Evolutionary conservation across 2,113 vertebrate genomes (phyloP), one percentile per base, ranked within the genome.

Genomic region (Rhizomys pruinosus): DNA sequence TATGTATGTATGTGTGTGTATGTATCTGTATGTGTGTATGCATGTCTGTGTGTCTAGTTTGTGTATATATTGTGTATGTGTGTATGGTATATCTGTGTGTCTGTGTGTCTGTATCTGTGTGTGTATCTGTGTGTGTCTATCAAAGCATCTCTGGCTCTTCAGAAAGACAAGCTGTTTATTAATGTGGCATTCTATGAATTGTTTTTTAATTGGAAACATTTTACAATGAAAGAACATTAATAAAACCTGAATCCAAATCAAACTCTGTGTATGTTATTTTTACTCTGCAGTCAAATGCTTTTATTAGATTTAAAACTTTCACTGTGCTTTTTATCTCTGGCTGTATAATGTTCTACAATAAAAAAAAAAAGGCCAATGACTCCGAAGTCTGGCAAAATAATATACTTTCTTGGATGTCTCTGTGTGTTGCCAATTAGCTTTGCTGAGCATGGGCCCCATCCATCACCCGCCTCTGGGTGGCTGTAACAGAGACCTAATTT

Each of bases 371-470:
- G 95, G 90, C 97, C 95, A 98, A 92, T 74, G 85, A 98, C 98
- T 98, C 98, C 96, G 77, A 98, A 98, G 98, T 98, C 98, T 98
- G 98, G 98, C 98, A 98, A 98, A 98, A 98, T 98, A 98, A 98
- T 98, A 98, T 95, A 98, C 98, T 98, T 98, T 98, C 98, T 98
- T 97, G 97, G 98, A 98, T 98, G 98, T 98, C 97, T 98, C 98
- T 99, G 99, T 98, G 99, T 99, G 99, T 99, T 99, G 99, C 99
- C 99, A 99, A 99, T 99, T 99, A 99, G 99, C 98, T 99, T 98
- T 98, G 99, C 99, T 98, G 99, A 99, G 99, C 99, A 98, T 98
- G 98, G 98, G 98, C 98, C 98, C 98, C 98, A 99, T 99, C 99
- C 99, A 99, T 99, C 99, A 99, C 98, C 98, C 98, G 98, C 99